Percentiles rank a stretch among this genome's conserved stretches.
These are phyloP conservation scores for Cryptocephalus primarius DNA, from an alignment of 2,888 invertebrate species.

Conservation along the genomic window DNA sequence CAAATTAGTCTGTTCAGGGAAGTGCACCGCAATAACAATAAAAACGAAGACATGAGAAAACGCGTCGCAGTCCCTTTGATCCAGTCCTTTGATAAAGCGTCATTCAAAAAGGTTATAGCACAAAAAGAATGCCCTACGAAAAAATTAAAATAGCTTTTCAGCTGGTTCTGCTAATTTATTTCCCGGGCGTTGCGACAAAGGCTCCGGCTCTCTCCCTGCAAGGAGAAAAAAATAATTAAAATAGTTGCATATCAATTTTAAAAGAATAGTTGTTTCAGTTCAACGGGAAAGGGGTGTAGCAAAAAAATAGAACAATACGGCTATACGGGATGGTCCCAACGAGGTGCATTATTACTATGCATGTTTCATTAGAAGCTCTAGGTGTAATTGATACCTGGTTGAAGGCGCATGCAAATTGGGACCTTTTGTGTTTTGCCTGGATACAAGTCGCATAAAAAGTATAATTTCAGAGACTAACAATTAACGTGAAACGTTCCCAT, in stretches of 20 bases:
- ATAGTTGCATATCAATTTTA: constrained; percentile 11
- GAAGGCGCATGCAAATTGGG: constrained; percentile 7
- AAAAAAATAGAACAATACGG: constrained; percentile 12
- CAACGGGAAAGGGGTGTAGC: constrained; percentile 14
- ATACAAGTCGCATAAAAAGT: too few relatives aligned
- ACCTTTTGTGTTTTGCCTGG: constrained; percentile 8
- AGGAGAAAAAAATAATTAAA: constrained; percentile 11
- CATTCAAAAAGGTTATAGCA: not conserved
- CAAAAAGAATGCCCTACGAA: constrained; percentile 5
- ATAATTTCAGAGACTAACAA: too few relatives aligned
- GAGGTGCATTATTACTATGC: constrained; percentile 8
- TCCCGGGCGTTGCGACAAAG: constrained; percentile 10
- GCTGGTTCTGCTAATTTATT: constrained; percentile 13
- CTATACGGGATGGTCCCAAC: not conserved
- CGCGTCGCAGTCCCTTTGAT: too few relatives aligned
- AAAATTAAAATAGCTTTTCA: constrained; percentile 5
- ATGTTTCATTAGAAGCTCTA: constrained; percentile 15
- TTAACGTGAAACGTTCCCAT: too few relatives aligned
- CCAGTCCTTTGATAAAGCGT: too few relatives aligned
- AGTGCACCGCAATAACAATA: too few relatives aligned
- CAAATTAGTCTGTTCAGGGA: too few relatives aligned
- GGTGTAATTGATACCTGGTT: constrained; percentile 17
- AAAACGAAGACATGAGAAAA: too few relatives aligned
- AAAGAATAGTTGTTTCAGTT: constrained; percentile 16
- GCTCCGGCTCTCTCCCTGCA: not conserved